Percentiles rank a stretch among this genome's conserved stretches.
Evolutionary conservation across 30 jellyfish, hydroid and myxozoan species (phyloP).

Genomic region (Cassiopea xamachana): DNA sequence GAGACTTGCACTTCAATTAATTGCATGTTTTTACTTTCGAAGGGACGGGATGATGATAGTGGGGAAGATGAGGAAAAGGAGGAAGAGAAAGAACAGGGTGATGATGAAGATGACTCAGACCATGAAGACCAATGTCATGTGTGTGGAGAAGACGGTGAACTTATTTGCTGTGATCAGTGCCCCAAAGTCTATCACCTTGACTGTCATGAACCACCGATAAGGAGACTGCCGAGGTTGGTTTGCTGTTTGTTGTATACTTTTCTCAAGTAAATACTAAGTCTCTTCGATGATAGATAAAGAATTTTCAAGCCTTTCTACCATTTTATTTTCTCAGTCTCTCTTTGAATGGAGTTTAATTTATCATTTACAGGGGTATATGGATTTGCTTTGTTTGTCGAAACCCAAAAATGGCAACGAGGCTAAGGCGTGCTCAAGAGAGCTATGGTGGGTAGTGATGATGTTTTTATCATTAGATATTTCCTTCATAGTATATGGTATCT

Average conservation of each 20-base stretch:
- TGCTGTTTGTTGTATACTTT: neutral
- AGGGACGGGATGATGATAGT: slow-evolving; percentile 60
- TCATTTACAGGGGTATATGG: slow-evolving; percentile 89
- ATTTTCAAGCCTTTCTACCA: neutral
- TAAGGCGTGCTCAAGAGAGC: slow-evolving; percentile 22
- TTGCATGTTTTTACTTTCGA: neutral
- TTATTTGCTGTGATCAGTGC: slow-evolving; percentile 93
- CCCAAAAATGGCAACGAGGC: slow-evolving; percentile 68
- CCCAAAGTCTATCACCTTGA: slow-evolving; percentile 91
- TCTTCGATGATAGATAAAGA: neutral
- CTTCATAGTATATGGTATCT: too few relatives aligned
- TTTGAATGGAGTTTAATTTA: neutral
- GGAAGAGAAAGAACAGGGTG: slow-evolving; percentile 49
- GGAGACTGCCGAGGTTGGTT: slow-evolving; percentile 87
- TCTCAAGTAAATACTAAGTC: too few relatives aligned
- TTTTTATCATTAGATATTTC: neutral
- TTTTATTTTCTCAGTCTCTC: neutral
- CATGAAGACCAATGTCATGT: slow-evolving; percentile 95
- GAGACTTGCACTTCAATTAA: neutral
- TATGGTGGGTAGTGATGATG: slow-evolving; percentile 3
- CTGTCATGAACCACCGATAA: slow-evolving; percentile 94
- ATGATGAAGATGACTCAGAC: slow-evolving; percentile 70
- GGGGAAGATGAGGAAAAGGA: slow-evolving; percentile 56
- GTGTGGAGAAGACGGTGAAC: slow-evolving; percentile 90
- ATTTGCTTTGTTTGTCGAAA: slow-evolving; percentile 92